phyloP scores from a whole-genome alignment of 2,797 vertebrate genomes.

The Crocodylus rhombifer region DNA sequence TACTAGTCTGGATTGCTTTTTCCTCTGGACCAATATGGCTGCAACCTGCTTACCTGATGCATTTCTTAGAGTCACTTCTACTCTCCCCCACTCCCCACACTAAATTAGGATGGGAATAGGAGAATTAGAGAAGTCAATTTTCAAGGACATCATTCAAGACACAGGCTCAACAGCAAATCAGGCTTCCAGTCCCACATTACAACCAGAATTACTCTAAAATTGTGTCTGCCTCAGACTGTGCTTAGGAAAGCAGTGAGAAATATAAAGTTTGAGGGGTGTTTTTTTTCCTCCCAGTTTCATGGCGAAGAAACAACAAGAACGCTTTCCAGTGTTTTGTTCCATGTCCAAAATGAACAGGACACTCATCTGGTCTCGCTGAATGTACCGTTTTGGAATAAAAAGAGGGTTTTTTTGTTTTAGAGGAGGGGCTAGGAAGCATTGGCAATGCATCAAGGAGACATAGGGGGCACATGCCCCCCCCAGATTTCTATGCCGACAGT shows the following conservation, averaged over 20 bases:
- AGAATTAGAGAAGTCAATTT: constrained; percentile 45
- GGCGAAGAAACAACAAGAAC: background rate
- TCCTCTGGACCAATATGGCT: too few relatives aligned
- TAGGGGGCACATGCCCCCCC: too few relatives aligned
- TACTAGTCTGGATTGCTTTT: too few relatives aligned
- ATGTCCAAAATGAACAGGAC: background rate
- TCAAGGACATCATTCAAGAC: background rate
- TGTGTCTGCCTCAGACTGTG: background rate
- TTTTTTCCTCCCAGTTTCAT: background rate
- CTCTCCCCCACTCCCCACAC: constrained; percentile 24
- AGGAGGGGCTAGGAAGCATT: background rate
- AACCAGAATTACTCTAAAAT: background rate
- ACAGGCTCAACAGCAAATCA: background rate
- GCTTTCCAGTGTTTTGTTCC: background rate
- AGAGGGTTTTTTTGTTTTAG: background rate
- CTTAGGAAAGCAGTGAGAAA: background rate
- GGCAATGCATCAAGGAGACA: background rate
- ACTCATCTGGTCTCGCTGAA: background rate
- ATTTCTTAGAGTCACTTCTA: constrained; percentile 41
- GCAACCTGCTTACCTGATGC: too few relatives aligned
- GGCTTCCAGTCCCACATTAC: background rate
- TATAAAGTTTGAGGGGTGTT: background rate
- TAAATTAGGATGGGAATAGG: constrained; percentile 42
- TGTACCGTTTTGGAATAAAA: background rate
- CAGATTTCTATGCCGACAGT: too few relatives aligned